Base-by-base conservation (phyloP, 1,140 invertebrate species). In the Orius laevigatus region DNA sequence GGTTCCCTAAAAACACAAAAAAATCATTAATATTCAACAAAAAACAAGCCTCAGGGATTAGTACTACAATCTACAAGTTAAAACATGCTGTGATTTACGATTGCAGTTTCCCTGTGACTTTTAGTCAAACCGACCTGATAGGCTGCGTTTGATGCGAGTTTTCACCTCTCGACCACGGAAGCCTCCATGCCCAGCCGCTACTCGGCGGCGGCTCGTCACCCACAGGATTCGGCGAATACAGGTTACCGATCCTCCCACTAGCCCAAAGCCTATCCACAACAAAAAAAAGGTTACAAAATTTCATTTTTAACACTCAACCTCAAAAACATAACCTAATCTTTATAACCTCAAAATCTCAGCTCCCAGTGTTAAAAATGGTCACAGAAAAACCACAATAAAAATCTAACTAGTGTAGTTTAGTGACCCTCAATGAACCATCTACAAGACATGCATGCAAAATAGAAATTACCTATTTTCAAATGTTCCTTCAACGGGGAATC, bases 161-260 rank as follows among this genome's bases (percentile, higher is more conserved):
- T n/a, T 45, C 43, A 32, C 19, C 25, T 32, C 43, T 45, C 35
- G 61, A 63, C 71, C 71, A 74, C 1, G 71, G 70, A 56, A 72
- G 62, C 15, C 70, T 52, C 71, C 71, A 73, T 54, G 66, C 72
- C 71, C 71, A 73, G 59, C 75, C 75, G 60, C 60, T 70, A 62
- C 56, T 62, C 62, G 53, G 64, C 64, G 62, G 60, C 53, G 40
- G 64, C 61, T 67, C 55, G 63, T 62, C 64, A 19, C 41, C 70
- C 2, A 75, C 79, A 0, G 83, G 81, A 64, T 84, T 85, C 0
- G 82, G 82, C 0, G 81, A 83, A 55, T 87, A 85, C 12, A 87
- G 70, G 58, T 85, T 85, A 0, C 81, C 81, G 51, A 75, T 68
- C 31, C 74, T 66, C 56, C 72, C 72, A 64, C 61, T 4, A 19